These are phyloP conservation scores for Cheilosia vernalis DNA, from an alignment of 2,888 invertebrate genomes.

Conservation along the genomic window DNA sequence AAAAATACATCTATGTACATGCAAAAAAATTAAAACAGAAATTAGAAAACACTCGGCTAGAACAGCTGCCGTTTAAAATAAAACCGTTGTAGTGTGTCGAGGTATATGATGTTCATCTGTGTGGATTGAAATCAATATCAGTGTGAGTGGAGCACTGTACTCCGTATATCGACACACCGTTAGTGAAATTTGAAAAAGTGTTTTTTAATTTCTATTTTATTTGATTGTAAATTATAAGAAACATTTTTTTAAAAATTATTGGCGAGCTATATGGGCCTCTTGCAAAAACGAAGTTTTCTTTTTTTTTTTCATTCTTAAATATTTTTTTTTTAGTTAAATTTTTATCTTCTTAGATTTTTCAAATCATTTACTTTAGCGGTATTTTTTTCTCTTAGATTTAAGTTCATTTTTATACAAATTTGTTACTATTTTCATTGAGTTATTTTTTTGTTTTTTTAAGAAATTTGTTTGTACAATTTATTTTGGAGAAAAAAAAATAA, in stretches of 20 bases:
- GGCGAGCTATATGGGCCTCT: conserved; percentile 85
- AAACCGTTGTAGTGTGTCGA: neutral
- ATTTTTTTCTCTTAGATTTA: conserved; percentile 69
- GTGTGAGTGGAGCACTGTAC: neutral
- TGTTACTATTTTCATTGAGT: conserved; percentile 79
- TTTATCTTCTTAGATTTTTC: conserved; percentile 76
- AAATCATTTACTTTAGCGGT: conserved; percentile 72
- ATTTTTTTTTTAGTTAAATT: conserved; percentile 76
- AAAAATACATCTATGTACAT: conserved; percentile 74
- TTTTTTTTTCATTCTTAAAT: conserved; percentile 74
- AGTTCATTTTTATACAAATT: conserved; percentile 78
- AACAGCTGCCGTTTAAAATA: conserved; percentile 8
- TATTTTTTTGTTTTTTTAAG: conserved; percentile 49
- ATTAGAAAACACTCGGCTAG: conserved; percentile 61
- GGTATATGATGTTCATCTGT: neutral
- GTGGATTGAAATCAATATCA: neutral
- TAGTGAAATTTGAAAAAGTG: conserved; percentile 40
- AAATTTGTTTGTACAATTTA: conserved; percentile 73
- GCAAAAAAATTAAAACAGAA: conserved; percentile 71
- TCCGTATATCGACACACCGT: conserved; percentile 1
- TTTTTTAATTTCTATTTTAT: conserved; percentile 73
- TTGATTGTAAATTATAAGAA: conserved; percentile 75
- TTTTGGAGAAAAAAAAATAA: conserved; percentile 76
- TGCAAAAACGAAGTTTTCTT: conserved; percentile 84
- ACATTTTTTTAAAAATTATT: conserved; percentile 79